phyloP scores from a whole-genome alignment of 1,140 invertebrate genomes.

The Bombus pascuorum region DNA sequence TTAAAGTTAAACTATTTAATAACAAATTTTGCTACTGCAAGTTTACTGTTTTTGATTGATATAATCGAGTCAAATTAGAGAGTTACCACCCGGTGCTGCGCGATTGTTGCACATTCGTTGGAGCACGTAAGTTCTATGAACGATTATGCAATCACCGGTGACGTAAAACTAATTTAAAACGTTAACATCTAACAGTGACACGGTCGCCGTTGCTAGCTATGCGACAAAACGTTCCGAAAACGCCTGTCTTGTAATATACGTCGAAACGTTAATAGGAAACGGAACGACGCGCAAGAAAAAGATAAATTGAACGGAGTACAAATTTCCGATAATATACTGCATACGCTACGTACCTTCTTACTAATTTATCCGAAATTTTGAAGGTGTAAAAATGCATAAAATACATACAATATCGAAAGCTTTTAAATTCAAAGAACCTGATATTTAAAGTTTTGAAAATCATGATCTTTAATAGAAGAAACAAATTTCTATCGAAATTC shows the following conservation, averaged over 20 bases:
- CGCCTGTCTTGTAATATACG: neutral
- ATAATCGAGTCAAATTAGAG: neutral
- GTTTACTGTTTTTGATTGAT: neutral
- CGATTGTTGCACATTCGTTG: neutral
- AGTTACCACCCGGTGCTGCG: neutral
- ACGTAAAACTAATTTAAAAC: conserved; percentile 35
- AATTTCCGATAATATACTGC: neutral
- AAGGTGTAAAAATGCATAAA: no score
- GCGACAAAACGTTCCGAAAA: neutral
- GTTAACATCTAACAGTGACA: neutral
- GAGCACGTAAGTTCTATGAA: neutral
- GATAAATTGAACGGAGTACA: neutral
- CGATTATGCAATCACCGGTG: conserved; percentile 24
- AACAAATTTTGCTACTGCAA: neutral
- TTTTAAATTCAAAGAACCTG: neutral
- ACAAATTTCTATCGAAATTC: no score
- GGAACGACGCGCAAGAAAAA: neutral
- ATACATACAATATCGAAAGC: no score
- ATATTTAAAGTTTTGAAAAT: no score
- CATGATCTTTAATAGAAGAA: no score
- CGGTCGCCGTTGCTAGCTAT: neutral
- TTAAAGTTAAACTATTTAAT: neutral
- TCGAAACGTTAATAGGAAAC: conserved; percentile 5
- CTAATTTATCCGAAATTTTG: no score
- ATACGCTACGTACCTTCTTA: neutral